Evolutionary conservation across 2,888 invertebrate species (phyloP), one percentile per base, ranked within the genome.

Genomic region (Ormyrus nitidulus): DNA sequence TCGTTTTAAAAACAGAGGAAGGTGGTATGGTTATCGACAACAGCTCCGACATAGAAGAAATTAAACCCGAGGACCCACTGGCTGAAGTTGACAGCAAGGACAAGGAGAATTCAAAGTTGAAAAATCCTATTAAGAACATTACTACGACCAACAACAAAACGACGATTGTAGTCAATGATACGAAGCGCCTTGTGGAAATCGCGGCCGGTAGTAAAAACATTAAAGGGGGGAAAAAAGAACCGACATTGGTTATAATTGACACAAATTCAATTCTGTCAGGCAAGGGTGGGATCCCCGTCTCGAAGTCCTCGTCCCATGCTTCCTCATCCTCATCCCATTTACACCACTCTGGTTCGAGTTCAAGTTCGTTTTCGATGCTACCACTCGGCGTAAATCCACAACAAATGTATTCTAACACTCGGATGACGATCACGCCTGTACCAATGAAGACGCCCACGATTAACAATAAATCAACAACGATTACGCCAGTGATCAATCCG

Each of bases 211-310:
- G 93, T 59, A 91, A 92, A 84, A 86, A 86, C 1, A 89, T 89
- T 6, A 91, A 91, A 65, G 90, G 92, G 69, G 92, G 92, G 69
- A 93, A 95, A 87, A 94, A 96, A 86, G 94, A 96, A 89, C 94
- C 95, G 0, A 95, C 95, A 7, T 91, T 96, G 83, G 95, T 96
- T 53, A 95, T 96, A 70, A 95, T 96, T 83, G 96, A 96, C 87
- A 95, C 95, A 10, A 95, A 95, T 91, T 93, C 96, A 13, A 93
- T 94, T 86, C 90, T 94, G 77, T 93, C 94, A 78, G 94, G 93
- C 34, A 93, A 94, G 84, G 93, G 93, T 11, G 92, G 93, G 19
- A 89, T 93, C 62, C 93, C 93, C 54, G 88, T 92, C 2, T 83
- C 83, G 9, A 85, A 86, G 58, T 86, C 85, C 74, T 79, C 72